Evolutionary conservation across 1,140 invertebrate species (phyloP), one percentile per base, ranked within the genome.

Genomic region (Tetragonula clypearis): DNA sequence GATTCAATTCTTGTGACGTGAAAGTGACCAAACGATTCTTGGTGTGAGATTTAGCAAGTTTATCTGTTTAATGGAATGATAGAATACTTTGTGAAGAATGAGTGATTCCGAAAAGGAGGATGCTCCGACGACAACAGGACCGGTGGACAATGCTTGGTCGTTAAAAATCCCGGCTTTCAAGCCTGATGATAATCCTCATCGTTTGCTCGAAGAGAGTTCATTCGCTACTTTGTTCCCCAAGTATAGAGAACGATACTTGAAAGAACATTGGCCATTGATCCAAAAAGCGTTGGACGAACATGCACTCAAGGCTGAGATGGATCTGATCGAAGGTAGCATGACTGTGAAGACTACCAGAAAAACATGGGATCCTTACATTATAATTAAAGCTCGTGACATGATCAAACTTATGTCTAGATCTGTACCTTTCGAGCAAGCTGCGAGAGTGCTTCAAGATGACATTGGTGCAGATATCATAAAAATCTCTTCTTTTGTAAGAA

Each of bases 341-440:
- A 97, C 97, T 14, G 99, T 99, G 0, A 96, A 96, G 93, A 99
- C 99, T 0, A 99, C 99, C 1, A 96, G 98, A 76, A 99, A 99
- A 95, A 99, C 99, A 3, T 99, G 98, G 98, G 99, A 99, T 96
- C 99, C 99, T 0, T 99, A 98, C 88, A 98, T 99, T 69, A 98
- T 99, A 71, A 96, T 99, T 15, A 99, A 99, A 95, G 98, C 99
- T 15, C 96, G 99, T 87, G 99, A 99, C 94, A 96, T 99, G 94
- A 98, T 99, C 83, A 99, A 99, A 93, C 95, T 99, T 6, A 93
- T 99, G 83, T 98, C 99, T 3, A 95, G 99, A 90, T 99, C 98
- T 94, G 99, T 99, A 23, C 99, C 99, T 0, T 99, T 98, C 92
- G 99, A 99, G 94, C 99, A 99, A 94, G 98, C 98, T 3, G 95